phyloP scores from a whole-genome alignment of 2,888 invertebrate genomes.

The Polyommatus icarus region DNA sequence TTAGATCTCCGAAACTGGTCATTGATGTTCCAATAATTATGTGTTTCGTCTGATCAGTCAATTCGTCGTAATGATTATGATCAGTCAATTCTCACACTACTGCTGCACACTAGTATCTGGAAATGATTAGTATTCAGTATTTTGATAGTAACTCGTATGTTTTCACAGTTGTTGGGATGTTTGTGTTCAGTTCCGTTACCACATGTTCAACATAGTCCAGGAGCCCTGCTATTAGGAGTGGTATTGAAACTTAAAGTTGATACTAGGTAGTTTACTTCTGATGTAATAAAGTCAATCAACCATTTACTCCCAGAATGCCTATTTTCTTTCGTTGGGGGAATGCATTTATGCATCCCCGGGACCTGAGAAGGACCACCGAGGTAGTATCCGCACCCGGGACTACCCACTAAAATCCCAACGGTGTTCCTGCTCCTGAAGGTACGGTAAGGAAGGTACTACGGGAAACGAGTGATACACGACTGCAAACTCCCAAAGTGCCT shows the following conservation, averaged over 20 bases:
- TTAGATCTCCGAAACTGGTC: no score
- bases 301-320: background rate
- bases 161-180: constrained; percentile 37
- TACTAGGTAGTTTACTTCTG: background rate
- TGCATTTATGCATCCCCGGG: no score
- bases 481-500: background rate
- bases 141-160: constrained; percentile 21
- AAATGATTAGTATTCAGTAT: constrained; percentile 4
- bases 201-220: constrained; percentile 45
- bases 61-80: background rate
- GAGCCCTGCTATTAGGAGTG: background rate
- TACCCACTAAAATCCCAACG: no score
- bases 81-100: background rate
- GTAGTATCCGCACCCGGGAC: no score
- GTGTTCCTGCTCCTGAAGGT: no score
- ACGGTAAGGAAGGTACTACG: no score
- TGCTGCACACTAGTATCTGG: background rate
- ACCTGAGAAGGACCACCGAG: no score
- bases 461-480: no score
- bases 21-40: background rate
- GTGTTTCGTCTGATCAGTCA: background rate
- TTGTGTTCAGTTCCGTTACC: constrained; percentile 58
- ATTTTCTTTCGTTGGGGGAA: no score
- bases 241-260: background rate
- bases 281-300: background rate